Evolutionary conservation across 2,113 vertebrate species (phyloP), one percentile per base, ranked within the genome.

Genomic region (Pavo muticus): DNA sequence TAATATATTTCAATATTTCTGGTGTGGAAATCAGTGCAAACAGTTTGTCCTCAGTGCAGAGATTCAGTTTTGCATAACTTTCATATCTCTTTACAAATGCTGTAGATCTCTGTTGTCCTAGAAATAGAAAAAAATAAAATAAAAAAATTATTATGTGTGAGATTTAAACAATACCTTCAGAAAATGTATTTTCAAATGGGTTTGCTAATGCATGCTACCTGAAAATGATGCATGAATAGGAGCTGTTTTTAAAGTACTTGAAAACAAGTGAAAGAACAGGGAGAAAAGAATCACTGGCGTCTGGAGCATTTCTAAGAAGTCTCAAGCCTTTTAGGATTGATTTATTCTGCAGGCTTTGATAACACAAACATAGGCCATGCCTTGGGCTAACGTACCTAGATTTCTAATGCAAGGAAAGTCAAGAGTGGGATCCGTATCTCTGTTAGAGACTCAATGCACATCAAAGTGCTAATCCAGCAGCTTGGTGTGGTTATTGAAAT

Each of bases 341-440:
- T 70, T 80, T 37, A 83, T 65, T 12, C 24, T 30, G 5, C 29
- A 75, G 25, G 8, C 23, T 90, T 78, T 81, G 48, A 35, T 60
- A 84, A 50, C 11, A 1, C 32, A 83, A 63, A 32, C 3, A 56
- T 8, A 67, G 2, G 40, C 60, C 32, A 54, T 42, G 32, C 8
- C 23, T 44, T 60, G 14, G 44, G 35, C 30, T 37, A 81, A 40
- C 2, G 0, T 6, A 1, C 13, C 50, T 42, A 5, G 3, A 10
- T 68, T 90, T 88, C 60, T 84, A 47, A 60, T 2, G 10, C 13
- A 20, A 56, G 32, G 17, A 16, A 60, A n/a, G 17, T 60, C 57
- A 57, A 30, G 8, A 61, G 2, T 39, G 8, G 16, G 11, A 25
- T 75, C 27, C 2, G 30, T 73, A 24, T 3, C 9, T 70, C 4